These are phyloP conservation scores for Rostratula benghalensis DNA, from an alignment of 2,113 vertebrate genomes.

Conservation along the genomic window DNA sequence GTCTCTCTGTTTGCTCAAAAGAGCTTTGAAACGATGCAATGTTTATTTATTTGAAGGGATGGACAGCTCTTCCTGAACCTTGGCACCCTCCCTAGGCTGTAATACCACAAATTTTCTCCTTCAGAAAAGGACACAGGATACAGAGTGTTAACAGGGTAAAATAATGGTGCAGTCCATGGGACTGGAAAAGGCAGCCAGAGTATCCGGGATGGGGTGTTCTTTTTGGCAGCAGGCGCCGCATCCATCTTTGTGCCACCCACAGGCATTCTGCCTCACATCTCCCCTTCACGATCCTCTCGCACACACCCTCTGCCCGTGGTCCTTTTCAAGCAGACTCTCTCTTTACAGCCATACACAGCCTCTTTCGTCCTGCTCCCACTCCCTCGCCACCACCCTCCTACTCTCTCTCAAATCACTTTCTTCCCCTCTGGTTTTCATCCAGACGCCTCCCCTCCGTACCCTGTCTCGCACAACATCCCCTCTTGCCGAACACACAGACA, in stretches of 20 bases:
- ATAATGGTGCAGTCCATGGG: not conserved
- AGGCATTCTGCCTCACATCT: not conserved
- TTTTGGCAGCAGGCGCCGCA: not conserved
- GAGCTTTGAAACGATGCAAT: not conserved
- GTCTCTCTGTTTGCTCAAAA: not conserved
- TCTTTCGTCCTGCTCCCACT: not conserved
- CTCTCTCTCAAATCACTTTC: not conserved
- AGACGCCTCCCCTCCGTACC: not conserved
- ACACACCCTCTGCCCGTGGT: not conserved
- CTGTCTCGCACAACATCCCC: not conserved
- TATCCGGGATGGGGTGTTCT: not conserved
- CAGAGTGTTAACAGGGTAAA: not conserved
- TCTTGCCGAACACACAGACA: not conserved
- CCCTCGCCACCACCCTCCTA: not conserved
- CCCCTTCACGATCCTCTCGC: not conserved
- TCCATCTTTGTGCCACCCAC: not conserved
- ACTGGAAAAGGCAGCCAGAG: not conserved
- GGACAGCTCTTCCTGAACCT: not conserved
- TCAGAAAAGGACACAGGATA: not conserved
- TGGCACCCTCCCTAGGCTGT: not conserved
- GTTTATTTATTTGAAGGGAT: not conserved
- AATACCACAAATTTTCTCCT: not conserved
- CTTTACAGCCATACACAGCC: not conserved
- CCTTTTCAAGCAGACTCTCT: not conserved
- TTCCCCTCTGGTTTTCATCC: not conserved